phyloP scores from a whole-genome alignment of 2,888 invertebrate species.

The Tiliacea citrago region DNA sequence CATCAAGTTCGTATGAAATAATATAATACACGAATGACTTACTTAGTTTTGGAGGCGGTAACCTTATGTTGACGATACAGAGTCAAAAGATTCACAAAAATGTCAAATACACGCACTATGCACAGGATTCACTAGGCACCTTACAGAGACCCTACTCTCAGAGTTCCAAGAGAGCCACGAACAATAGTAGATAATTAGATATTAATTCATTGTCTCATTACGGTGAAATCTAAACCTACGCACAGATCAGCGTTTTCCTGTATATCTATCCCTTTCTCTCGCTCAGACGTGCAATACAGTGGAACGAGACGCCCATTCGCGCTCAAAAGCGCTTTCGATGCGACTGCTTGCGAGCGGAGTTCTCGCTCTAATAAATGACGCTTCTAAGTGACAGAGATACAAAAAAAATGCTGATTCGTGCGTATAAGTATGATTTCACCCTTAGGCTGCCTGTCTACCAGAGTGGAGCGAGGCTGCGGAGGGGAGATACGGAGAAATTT shows the following conservation, averaged over 20 bases:
- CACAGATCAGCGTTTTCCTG: neutral
- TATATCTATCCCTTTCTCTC: no score
- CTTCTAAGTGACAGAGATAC: neutral
- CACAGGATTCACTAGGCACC: neutral
- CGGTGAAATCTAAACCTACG: neutral
- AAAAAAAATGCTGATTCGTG: conserved; percentile 1
- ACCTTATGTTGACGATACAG: conserved; percentile 61
- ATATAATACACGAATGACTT: conserved; percentile 56
- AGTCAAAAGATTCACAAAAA: conserved; percentile 32
- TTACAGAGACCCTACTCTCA: neutral
- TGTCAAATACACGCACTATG: conserved; percentile 10
- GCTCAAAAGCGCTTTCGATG: neutral
- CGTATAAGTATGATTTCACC: neutral
- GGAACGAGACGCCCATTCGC: no score
- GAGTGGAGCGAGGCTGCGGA: no score
- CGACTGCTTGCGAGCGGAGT: neutral
- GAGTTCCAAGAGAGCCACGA: neutral
- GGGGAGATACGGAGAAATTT: no score
- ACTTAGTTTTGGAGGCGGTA: conserved; percentile 71
- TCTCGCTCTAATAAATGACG: neutral
- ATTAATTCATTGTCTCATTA: neutral
- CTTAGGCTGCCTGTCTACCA: no score
- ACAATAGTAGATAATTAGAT: neutral
- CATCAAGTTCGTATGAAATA: conserved; percentile 51
- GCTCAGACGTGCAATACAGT: neutral